Percentiles rank a stretch among this genome's conserved stretches.
Conservation (phyloP, 53 echinoderm and acorn worm genomes). For the Echinarachnius parma region DNA sequence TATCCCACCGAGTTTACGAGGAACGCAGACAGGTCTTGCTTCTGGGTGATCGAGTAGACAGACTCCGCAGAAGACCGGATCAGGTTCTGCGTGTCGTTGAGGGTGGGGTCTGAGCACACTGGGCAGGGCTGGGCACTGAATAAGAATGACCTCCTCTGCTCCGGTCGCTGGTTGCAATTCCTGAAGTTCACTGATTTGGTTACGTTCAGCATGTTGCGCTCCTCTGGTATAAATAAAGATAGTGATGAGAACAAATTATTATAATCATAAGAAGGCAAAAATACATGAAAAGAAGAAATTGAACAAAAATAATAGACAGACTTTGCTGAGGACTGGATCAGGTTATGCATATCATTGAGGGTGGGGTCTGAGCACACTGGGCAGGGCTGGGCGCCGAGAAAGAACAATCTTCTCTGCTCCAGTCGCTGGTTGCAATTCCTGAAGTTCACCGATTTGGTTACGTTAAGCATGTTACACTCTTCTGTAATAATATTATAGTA, state of each 20-base stretch:
- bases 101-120: conserved; percentile 2
- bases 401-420: neutral
- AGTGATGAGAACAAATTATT: too few species aligned
- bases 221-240: too few species aligned
- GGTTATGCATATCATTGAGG: neutral
- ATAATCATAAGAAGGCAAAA: too few species aligned
- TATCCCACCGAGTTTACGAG: conserved; percentile 57
- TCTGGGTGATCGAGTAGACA: conserved; percentile 50
- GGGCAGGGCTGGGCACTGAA: neutral
- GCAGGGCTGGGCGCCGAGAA: neutral
- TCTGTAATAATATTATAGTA: too few species aligned
- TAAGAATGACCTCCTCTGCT: neutral
- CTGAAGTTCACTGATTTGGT: conserved; percentile 32
- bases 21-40: conserved; percentile 25
- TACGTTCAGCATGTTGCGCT: neutral
- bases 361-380: neutral
- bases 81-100: neutral
- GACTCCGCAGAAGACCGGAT: conserved; percentile 10
- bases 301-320: conserved; percentile 34
- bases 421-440: neutral
- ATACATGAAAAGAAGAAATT: too few species aligned
- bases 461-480: neutral
- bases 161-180: neutral
- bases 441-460: conserved; percentile 35
- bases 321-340: conserved; percentile 7